These are phyloP conservation scores for Sibirionetta formosa DNA, from an alignment of 2,797 vertebrate genomes.

Conservation along the genomic window DNA sequence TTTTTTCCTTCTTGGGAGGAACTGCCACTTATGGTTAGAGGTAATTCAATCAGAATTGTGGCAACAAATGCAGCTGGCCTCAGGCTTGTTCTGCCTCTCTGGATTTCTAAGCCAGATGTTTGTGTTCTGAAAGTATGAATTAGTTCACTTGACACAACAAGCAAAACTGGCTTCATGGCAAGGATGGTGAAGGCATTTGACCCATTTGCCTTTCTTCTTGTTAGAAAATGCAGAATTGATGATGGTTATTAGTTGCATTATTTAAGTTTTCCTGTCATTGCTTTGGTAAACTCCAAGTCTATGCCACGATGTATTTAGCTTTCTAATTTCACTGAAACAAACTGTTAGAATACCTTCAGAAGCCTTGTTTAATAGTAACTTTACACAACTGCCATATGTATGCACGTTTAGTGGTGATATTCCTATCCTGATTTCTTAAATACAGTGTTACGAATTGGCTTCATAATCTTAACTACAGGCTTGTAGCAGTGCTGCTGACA, in stretches of 20 bases:
- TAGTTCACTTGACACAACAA: background rate
- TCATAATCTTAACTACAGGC: background rate
- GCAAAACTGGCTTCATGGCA: background rate
- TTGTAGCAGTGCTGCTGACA: background rate
- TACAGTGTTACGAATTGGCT: background rate
- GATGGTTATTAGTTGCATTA: background rate
- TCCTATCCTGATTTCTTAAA: background rate
- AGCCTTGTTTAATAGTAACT: background rate
- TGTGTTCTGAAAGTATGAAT: background rate
- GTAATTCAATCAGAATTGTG: conserved; percentile 19
- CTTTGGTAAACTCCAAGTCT: background rate
- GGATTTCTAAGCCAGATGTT: conserved; percentile 41
- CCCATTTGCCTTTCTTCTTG: background rate
- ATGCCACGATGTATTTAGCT: background rate
- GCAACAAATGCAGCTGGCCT: conserved; percentile 26
- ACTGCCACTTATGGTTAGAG: conserved; percentile 49
- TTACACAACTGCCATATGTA: background rate
- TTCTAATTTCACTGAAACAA: background rate
- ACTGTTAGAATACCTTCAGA: background rate
- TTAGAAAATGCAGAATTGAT: background rate
- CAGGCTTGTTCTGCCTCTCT: conserved; percentile 38
- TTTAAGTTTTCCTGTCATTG: background rate
- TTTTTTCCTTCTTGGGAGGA: conserved; percentile 16
- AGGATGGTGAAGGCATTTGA: background rate
- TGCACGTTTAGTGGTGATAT: background rate